Percentiles rank a stretch among this genome's conserved stretches.
Conservation (phyloP, 1,140 invertebrate species). For the Marisa cornuarietis region DNA sequence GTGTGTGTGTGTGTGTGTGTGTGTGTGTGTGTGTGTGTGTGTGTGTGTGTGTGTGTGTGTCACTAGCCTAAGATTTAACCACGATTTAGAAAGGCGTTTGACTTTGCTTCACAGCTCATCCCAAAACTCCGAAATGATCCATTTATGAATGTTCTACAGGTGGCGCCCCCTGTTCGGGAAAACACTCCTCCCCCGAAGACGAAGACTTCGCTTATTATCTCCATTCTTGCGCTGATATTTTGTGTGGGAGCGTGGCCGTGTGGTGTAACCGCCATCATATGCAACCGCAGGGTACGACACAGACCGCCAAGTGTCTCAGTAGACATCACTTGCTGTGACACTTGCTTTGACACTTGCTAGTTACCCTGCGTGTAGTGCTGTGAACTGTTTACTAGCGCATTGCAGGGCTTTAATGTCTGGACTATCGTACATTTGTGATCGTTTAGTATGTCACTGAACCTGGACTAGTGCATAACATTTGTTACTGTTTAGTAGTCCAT, state of each 20-base stretch:
- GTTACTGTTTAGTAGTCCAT: background rate
- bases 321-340: too few relatives aligned
- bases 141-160: too few relatives aligned
- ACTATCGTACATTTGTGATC: background rate
- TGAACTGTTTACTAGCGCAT: background rate
- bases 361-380: background rate
- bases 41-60: too few relatives aligned
- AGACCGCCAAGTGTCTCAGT: too few relatives aligned
- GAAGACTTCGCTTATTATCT: background rate
- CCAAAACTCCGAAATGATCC: too few relatives aligned
- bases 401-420: background rate
- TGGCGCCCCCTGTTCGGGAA: too few relatives aligned
- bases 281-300: constrained; percentile 11
- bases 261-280: constrained; percentile 14
- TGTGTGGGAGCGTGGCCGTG: constrained; percentile 20
- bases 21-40: too few relatives aligned
- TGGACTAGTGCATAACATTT: background rate
- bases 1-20: too few relatives aligned
- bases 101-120: too few relatives aligned
- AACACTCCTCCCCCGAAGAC: too few relatives aligned
- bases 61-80: too few relatives aligned
- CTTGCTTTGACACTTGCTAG: background rate
- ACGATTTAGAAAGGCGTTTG: too few relatives aligned
- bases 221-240: constrained; percentile 14
- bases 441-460: background rate